These are phyloP conservation scores for Amniataba percoides DNA, from an alignment of 2,797 vertebrate species.

Conservation along the genomic window DNA sequence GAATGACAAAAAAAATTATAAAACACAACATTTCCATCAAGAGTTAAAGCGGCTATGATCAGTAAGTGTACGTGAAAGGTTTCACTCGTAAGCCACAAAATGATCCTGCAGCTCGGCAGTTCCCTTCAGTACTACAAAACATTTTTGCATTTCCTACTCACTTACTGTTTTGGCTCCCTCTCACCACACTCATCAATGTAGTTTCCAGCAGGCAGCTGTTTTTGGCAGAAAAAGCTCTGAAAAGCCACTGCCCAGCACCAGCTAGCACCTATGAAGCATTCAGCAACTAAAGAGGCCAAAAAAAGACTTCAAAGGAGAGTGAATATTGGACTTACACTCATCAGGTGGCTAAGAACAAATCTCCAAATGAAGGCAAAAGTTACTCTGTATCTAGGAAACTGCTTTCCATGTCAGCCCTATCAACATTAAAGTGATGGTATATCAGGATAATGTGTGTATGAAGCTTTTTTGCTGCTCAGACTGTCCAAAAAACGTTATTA, in stretches of 20 bases:
- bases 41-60: neutral
- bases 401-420: no score
- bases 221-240: no score
- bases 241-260: neutral
- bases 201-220: neutral
- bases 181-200: neutral
- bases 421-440: neutral
- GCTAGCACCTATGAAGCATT: neutral
- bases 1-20: neutral
- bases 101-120: no score
- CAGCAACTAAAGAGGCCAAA: neutral
- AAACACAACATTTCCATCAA: neutral
- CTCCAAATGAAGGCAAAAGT: neutral
- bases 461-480: no score
- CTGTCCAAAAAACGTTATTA: no score
- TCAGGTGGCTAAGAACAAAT: neutral
- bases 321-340: neutral
- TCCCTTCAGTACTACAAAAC: neutral
- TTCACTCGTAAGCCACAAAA: neutral
- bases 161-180: neutral
- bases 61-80: neutral
- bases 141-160: neutral
- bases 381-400: no score
- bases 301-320: neutral
- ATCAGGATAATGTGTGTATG: no score